These are phyloP conservation scores for Chelmon rostratus DNA, from an alignment of 2,797 vertebrate species.

Conservation along the genomic window DNA sequence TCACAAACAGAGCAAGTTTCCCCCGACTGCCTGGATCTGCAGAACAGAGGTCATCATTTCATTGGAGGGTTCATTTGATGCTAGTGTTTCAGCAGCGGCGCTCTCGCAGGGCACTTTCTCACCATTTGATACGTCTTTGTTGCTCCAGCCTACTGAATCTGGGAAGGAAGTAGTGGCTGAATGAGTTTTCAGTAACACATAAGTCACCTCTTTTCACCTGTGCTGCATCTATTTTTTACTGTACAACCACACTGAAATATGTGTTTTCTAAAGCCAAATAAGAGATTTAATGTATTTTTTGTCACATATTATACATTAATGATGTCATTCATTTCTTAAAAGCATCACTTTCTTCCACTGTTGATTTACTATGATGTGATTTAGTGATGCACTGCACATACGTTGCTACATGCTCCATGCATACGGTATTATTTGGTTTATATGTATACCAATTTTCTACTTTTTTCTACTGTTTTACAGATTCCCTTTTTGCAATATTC, in stretches of 20 bases:
- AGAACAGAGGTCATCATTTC: background rate
- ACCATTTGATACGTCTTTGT: background rate
- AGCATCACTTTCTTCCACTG: background rate
- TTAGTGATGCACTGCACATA: no score
- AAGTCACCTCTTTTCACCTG: background rate
- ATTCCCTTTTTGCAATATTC: background rate
- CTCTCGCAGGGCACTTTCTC: background rate
- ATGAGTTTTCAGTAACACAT: background rate
- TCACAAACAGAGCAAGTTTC: slow-evolving; percentile 8
- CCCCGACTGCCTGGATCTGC: background rate
- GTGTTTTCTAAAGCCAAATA: no score
- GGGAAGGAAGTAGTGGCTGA: background rate
- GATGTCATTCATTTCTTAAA: background rate
- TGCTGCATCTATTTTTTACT: background rate
- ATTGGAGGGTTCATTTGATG: background rate
- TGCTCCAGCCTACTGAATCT: background rate
- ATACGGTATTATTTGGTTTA: background rate
- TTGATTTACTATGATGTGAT: background rate
- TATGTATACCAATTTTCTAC: background rate
- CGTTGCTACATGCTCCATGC: no score
- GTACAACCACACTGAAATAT: background rate
- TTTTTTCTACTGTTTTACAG: no score
- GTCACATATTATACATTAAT: background rate
- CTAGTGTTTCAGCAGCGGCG: background rate
- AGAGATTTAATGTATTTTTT: no score